Percentiles rank a stretch among this genome's conserved stretches.
Conservation (phyloP, 2,888 invertebrate species). For the Sarcophaga carnaria region DNA sequence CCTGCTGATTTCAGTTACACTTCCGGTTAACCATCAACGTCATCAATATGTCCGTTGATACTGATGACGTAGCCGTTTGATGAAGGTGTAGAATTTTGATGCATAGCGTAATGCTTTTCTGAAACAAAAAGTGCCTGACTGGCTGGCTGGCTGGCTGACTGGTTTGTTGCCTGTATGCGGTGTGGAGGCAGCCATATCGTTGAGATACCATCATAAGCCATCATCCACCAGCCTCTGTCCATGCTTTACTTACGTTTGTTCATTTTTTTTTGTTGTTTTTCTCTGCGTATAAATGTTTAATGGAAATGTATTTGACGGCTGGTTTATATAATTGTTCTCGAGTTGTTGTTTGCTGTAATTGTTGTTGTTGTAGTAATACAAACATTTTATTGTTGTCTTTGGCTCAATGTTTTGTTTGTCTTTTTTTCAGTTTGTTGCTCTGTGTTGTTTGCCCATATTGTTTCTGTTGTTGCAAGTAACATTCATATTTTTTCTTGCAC, state of each 20-base stretch:
- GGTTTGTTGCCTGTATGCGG: neutral
- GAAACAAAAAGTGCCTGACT: neutral
- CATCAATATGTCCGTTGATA: neutral
- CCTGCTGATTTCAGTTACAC: neutral
- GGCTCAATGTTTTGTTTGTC: conserved; percentile 11
- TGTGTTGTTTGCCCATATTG: no score
- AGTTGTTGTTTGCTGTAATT: conserved; percentile 13
- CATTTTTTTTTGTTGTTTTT: conserved; percentile 10
- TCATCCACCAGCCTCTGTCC: neutral
- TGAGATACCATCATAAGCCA: conserved; percentile 24
- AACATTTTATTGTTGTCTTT: conserved; percentile 58
- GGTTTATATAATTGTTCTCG: conserved; percentile 73
- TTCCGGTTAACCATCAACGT: neutral
- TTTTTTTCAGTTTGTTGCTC: no score
- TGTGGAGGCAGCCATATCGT: neutral
- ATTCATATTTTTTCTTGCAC: conserved; percentile 34
- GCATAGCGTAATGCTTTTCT: conserved; percentile 6
- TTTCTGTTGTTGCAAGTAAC: conserved; percentile 44
- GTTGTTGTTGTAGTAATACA: conserved; percentile 53
- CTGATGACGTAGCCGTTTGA: neutral
- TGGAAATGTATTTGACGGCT: conserved; percentile 80
- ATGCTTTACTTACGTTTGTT: neutral
- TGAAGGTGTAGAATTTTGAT: conserved; percentile 38
- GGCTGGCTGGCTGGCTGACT: no score
- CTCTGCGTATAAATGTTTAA: conserved; percentile 73